Conservation (phyloP, 2,113 vertebrate genomes). For the Mesitornis unicolor region DNA sequence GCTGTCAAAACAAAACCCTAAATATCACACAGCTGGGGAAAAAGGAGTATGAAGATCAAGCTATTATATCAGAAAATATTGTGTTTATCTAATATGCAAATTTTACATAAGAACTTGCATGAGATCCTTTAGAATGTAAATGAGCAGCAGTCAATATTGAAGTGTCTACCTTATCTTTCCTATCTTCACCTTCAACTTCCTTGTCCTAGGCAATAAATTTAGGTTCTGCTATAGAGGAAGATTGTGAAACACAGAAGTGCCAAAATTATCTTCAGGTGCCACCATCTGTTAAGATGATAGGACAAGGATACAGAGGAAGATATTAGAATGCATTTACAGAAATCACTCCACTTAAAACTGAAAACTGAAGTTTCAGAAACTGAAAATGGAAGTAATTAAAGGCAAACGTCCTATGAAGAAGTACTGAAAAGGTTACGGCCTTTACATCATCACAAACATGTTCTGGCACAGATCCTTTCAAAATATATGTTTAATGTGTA, state of each 20-base stretch:
- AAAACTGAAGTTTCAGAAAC: not conserved
- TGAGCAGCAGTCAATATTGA: not conserved
- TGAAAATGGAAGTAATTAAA: slow-evolving; percentile 9
- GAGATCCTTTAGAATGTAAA: not conserved
- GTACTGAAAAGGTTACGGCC: slow-evolving; percentile 6
- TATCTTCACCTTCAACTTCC: not conserved
- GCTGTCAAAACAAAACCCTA: not conserved
- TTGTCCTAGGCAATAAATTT: not conserved
- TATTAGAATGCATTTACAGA: not conserved
- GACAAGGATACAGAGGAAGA: not conserved
- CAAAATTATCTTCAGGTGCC: not conserved
- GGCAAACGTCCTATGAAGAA: not conserved
- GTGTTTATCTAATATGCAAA: not conserved
- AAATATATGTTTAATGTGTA: slow-evolving; percentile 36
- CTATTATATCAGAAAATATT: not conserved
- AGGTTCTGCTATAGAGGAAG: not conserved
- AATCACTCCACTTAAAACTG: not conserved
- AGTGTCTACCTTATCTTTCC: not conserved
- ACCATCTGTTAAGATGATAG: not conserved
- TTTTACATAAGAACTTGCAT: not conserved
- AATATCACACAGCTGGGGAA: not conserved
- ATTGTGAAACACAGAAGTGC: not conserved
- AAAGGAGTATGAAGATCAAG: not conserved
- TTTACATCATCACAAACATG: slow-evolving; percentile 45
- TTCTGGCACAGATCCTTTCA: slow-evolving; percentile 32